These are phyloP conservation scores for Petrophora chlorosata DNA, from an alignment of 2,888 invertebrate genomes.

Conservation along the genomic window DNA sequence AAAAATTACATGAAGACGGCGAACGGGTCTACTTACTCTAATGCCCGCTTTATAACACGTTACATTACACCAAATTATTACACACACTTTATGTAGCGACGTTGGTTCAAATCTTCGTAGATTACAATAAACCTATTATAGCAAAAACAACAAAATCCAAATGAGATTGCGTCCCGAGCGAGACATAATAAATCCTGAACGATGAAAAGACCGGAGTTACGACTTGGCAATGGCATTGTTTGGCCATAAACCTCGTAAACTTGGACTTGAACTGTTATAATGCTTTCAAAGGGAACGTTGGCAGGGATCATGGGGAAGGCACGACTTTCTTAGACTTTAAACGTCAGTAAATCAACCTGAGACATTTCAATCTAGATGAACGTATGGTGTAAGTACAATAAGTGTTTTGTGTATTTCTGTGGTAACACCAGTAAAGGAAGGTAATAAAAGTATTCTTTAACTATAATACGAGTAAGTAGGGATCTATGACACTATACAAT, in stretches of 20 bases:
- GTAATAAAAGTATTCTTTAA: no score
- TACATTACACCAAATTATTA: no score
- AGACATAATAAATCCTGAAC: conserved; percentile 35
- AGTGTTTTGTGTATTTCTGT: no score
- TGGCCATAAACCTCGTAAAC: conserved; percentile 33
- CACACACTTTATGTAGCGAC: no score
- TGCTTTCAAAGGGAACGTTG: conserved; percentile 26
- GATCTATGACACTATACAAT: no score
- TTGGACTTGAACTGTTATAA: conserved; percentile 34
- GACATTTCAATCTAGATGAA: not conserved
- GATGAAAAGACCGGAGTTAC: conserved; percentile 32
- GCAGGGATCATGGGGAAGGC: conserved; percentile 15
- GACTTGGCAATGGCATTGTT: conserved; percentile 34
- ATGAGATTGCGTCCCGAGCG: conserved; percentile 28
- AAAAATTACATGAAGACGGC: no score
- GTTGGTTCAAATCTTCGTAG: conserved; percentile 10
- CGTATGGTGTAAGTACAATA: no score
- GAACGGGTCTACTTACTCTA: no score
- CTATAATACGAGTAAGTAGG: no score
- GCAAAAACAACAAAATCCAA: conserved; percentile 27
- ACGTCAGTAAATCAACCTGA: not conserved
- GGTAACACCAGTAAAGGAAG: no score
- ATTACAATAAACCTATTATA: conserved; percentile 23
- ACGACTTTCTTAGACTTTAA: conserved; percentile 10
- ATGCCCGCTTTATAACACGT: no score